Conservation (phyloP, 92 coral and sea anemone species). For the Anthopleura xanthogrammica region DNA sequence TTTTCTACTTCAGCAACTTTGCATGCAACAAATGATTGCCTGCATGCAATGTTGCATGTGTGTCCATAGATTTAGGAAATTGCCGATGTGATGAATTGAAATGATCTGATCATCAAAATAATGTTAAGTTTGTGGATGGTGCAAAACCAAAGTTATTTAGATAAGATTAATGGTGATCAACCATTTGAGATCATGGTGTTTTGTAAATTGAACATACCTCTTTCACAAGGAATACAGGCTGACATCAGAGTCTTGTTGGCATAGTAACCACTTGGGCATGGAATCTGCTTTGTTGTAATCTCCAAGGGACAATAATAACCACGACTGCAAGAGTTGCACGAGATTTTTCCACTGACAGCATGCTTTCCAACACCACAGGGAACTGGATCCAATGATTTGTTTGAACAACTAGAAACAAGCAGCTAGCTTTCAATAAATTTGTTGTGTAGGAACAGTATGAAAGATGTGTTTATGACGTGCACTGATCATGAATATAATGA, state of each 20-base stretch:
- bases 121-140: no score
- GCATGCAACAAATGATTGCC: no score
- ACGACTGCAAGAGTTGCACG: slow-evolving; percentile 68
- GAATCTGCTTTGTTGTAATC: slow-evolving; percentile 47
- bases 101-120: no score
- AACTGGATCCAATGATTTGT: slow-evolving; percentile 50
- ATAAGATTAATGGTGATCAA: not conserved
- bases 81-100: not conserved
- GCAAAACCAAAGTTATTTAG: no score
- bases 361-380: slow-evolving; percentile 69
- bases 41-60: no score
- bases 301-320: slow-evolving; percentile 84
- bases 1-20: no score
- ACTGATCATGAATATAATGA: not conserved
- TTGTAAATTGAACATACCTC: slow-evolving; percentile 51
- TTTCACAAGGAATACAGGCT: slow-evolving; percentile 70
- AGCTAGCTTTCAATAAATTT: not conserved
- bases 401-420: slow-evolving; percentile 49
- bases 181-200: not conserved
- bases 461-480: no score
- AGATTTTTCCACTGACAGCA: slow-evolving; percentile 58
- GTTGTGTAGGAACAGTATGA: not conserved
- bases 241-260: slow-evolving; percentile 69
- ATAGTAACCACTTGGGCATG: slow-evolving; percentile 81
- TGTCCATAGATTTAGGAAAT: not conserved